These are phyloP conservation scores for Arvicanthis niloticus DNA, from an alignment of 2,113 vertebrate genomes.

Conservation along the genomic window DNA sequence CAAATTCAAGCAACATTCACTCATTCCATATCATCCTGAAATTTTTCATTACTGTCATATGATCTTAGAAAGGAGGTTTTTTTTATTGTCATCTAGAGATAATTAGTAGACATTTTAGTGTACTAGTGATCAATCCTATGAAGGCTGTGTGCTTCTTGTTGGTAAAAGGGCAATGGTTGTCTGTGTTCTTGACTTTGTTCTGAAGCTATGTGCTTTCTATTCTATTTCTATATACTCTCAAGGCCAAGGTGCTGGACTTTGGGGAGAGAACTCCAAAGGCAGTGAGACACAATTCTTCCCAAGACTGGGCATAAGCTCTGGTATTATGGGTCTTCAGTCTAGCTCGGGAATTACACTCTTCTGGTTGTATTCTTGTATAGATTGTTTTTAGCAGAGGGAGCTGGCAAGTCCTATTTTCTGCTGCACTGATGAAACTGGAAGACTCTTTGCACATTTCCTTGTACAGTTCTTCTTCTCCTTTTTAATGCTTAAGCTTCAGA, in stretches of 20 bases:
- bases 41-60: not conserved
- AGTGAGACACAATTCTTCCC: not conserved
- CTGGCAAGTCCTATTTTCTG: not conserved
- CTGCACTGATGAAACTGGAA: not conserved
- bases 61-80: not conserved
- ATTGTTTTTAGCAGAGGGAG: not conserved
- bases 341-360: not conserved
- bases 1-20: not conserved
- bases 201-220: not conserved
- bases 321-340: not conserved
- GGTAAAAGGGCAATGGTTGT: not conserved
- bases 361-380: not conserved
- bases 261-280: not conserved
- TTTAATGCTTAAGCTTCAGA: constrained; percentile 9
- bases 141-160: not conserved
- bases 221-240: not conserved
- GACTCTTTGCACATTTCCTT: not conserved
- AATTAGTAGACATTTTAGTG: not conserved
- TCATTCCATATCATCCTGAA: not conserved
- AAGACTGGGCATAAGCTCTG: not conserved
- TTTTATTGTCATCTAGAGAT: not conserved
- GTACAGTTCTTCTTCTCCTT: not conserved
- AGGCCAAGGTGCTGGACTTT: not conserved
- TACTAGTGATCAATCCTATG: not conserved
- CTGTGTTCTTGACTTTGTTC: not conserved